Base-by-base conservation (phyloP, 2,888 invertebrate genomes). In the Heliconius sara region DNA sequence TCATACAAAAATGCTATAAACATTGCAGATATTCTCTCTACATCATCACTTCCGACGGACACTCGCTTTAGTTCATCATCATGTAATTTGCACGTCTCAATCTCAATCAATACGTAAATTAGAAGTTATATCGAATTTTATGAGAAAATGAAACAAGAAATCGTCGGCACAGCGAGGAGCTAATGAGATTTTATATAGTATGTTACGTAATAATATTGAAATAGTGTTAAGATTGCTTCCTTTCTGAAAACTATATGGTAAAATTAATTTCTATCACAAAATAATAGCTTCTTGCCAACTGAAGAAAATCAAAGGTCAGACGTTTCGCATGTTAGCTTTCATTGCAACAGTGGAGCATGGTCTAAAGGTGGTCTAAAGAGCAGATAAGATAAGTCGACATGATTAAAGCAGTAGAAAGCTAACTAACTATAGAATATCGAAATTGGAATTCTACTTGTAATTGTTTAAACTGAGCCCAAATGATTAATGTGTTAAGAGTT, bases 311-410 rank as follows among this genome's bases (percentile, higher is more conserved):
- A 81, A 82, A 81, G 82, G 79, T 81, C 79, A 77, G 71, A 74
- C 68, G 77, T 68, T 77, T 80, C 77, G 73, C 77, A 80, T 80
- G 80, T 77, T 70, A 74, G 68, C 82, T 79, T 81, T 81, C 82
- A 79, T 81, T 72, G 70, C 78, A 77, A 76, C 65, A 70, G 57
- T 65, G 71, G 75, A 76, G 78, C 71, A 72, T 74, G 80, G 78
- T 68, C 80, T 78, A 71, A 65, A 76, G 76, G 76, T 80, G 67
- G 70, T 80, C 77, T 80, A 70, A 71, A 82, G 76, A 43, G 79
- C 43, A 79, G 79, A 82, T 82, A 79, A 82, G 82, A 80, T 82
- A 80, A 82, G 67, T 65, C 73, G 79, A 82, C 71, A 52, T 79
- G 81, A 82, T 77, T 77, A 76, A 66, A 79, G 74, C 76, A 68